These are phyloP conservation scores for Tipula confusa DNA, from an alignment of 2,888 invertebrate genomes.

Conservation along the genomic window DNA sequence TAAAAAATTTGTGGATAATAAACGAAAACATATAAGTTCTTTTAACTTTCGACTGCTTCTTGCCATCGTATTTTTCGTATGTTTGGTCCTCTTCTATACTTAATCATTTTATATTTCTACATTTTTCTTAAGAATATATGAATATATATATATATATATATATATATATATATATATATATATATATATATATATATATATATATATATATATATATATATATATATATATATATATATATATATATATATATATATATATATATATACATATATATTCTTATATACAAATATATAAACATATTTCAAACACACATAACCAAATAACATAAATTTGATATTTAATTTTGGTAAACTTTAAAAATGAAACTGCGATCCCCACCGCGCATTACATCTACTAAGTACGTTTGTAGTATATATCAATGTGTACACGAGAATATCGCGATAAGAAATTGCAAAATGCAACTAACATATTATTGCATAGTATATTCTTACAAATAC, in stretches of 20 bases:
- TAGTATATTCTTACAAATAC: background rate
- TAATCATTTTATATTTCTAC: background rate
- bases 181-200: too few relatives aligned
- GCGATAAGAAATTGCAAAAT: background rate
- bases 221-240: too few relatives aligned
- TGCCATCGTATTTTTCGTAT: background rate
- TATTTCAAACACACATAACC: too few relatives aligned
- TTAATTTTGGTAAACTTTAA: background rate
- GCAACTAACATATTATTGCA: background rate
- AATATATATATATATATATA: too few relatives aligned
- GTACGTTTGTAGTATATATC: background rate
- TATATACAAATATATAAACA: too few relatives aligned
- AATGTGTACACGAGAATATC: background rate
- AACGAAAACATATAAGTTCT: background rate
- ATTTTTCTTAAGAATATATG: conserved; percentile 3
- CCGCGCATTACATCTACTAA: background rate
- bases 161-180: too few relatives aligned
- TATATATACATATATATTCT: too few relatives aligned
- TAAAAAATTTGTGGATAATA: background rate
- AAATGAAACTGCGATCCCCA: conserved; percentile 12
- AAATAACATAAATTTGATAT: background rate
- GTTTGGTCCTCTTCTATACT: conserved; percentile 17
- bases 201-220: too few relatives aligned
- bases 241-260: too few relatives aligned
- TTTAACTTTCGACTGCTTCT: conserved; percentile 20